These are phyloP conservation scores for Tympanuchus pallidicinctus DNA, from an alignment of 2,113 vertebrate species.

Conservation along the genomic window DNA sequence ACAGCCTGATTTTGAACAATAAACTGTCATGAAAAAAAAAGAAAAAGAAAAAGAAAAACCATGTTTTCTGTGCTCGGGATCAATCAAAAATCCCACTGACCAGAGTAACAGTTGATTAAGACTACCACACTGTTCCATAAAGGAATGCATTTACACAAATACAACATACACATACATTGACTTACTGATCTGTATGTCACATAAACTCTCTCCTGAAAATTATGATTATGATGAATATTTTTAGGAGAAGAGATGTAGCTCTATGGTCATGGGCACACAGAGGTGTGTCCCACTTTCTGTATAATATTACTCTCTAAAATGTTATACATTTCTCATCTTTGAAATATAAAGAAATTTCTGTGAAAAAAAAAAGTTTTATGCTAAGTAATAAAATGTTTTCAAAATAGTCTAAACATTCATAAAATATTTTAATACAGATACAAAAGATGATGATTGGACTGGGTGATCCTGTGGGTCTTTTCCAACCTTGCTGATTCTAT, in stretches of 20 bases:
- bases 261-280: not conserved
- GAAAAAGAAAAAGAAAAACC: not conserved
- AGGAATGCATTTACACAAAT: rapidly evolving
- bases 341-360: not conserved
- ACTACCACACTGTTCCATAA: not conserved
- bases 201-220: not conserved
- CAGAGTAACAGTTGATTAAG: not conserved
- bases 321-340: not conserved
- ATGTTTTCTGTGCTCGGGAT: not conserved
- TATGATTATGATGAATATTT: rapidly evolving
- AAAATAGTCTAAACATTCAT: not conserved
- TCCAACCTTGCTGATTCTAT: no score
- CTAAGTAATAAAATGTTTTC: not conserved
- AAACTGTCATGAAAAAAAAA: not conserved
- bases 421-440: not conserved
- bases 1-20: not conserved
- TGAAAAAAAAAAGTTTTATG: not conserved
- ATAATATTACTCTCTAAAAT: not conserved
- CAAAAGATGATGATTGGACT: not conserved
- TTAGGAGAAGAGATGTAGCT: not conserved
- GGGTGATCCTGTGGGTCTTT: no score
- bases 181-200: not conserved
- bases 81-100: not conserved
- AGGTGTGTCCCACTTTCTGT: not conserved
- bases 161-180: not conserved